These are phyloP conservation scores for Turdus rufiventris DNA, from an alignment of 2,113 vertebrate species.

Conservation along the genomic window DNA sequence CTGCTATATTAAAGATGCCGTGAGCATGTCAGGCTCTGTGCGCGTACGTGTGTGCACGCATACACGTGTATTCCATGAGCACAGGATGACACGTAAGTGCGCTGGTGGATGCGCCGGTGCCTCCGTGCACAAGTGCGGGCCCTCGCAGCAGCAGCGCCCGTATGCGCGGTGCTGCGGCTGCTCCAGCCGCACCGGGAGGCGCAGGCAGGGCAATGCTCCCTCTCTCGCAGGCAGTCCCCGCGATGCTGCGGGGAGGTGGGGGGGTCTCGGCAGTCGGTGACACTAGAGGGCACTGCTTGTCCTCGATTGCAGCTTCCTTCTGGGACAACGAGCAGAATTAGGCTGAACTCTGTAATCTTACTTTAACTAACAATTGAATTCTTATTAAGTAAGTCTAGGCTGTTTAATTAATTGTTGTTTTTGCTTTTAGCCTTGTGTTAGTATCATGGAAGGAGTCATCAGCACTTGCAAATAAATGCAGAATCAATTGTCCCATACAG, in stretches of 20 bases:
- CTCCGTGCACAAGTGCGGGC: neutral
- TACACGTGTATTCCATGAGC: rapidly evolving
- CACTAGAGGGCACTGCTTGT: constrained; percentile 99
- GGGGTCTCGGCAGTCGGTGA: constrained; percentile 77
- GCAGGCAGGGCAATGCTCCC: neutral
- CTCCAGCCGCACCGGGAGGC: neutral
- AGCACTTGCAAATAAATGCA: constrained; percentile 62
- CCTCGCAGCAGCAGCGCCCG: too few relatives aligned
- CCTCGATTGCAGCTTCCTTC: constrained; percentile 82
- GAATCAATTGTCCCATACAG: constrained; percentile 55
- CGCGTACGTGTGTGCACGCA: too few relatives aligned
- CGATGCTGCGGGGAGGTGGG: neutral
- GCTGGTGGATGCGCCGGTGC: rapidly evolving
- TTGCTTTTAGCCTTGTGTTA: constrained; percentile 52
- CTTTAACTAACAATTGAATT: constrained; percentile 74
- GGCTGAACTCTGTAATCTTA: constrained; percentile 78
- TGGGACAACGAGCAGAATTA: constrained; percentile 61
- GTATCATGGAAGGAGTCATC: constrained; percentile 67
- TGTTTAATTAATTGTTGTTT: constrained; percentile 53
- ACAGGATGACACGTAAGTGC: rapidly evolving
- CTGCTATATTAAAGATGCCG: constrained; percentile 74
- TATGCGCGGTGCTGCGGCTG: neutral
- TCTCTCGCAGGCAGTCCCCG: neutral
- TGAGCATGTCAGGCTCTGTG: constrained; percentile 47
- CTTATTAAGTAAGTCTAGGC: constrained; percentile 45